Base-by-base conservation (phyloP, 1,140 invertebrate species). In the Ruditapes philippinarum region DNA sequence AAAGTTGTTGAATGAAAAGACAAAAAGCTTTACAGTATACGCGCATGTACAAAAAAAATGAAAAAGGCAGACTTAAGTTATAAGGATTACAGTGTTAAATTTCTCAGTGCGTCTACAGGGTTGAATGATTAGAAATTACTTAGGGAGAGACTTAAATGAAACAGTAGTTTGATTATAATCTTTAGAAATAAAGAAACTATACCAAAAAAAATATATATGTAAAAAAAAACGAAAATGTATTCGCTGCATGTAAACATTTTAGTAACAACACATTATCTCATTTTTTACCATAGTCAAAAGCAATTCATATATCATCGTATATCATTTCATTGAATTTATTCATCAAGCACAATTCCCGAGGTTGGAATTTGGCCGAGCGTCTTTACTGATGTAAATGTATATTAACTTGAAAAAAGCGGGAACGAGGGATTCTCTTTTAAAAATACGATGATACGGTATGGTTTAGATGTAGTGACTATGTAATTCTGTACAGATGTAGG, bases 271-370 rank as follows among this genome's bases (percentile, higher is more conserved):
- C n/a, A 57, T 12, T 9, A n/a, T n/a, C n/a, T n/a, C n/a, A n/a
- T n/a, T n/a, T n/a, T n/a, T n/a, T n/a, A n/a, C n/a, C 4, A 65
- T 28, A 62, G 57, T 38, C 65, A 70, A 28, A 38, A 70, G 28
- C 31, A 19, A 70, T 36, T 70, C 65, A 70, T 38, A 17, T 38
- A 1, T 70, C 65, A 70, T 19, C 11, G 28, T 33, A 70, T 70
- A 5, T 65, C 28, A 25, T 33, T 28, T 25, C 57, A 62, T 62
- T 28, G 25, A 62, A n/a, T 62, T 60, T 14, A 80, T 88, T 88
- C 85, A 88, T 88, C 40, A 51, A 88, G 85, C 85, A 88, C 85
- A 88, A 80, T 88, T 88, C 85, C 85, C 7, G n/a, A 45, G 73
- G 84, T 49, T 76, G 60, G 74, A 51, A 78, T 54, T 74, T 45